Base-by-base conservation (phyloP, 2,888 invertebrate genomes). In the Ennomos erosarius region DNA sequence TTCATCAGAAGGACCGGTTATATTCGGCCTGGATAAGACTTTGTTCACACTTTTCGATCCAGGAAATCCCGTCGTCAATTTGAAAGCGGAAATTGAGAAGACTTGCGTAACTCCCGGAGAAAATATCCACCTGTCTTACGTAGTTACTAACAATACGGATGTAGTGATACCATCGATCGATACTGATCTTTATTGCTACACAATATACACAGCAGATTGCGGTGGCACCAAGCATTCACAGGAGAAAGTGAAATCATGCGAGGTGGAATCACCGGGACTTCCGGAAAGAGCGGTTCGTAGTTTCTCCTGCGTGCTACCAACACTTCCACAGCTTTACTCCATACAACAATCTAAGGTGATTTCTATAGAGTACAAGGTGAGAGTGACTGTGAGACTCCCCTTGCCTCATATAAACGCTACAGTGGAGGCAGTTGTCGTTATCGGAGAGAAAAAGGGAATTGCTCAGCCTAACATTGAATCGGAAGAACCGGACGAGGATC, bases 21-120 rank as follows among this genome's bases (percentile, higher is more conserved):
- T 61, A 10, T 68, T 70, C 10, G 64, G 64, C 0, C 33, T 65
- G 0, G 50, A 68, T 9, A 70, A 70, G 42, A 51, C 46, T 1
- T 45, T 68, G 8, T 55, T 64, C 16, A 57, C 67, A 33, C 51
- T 54, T 1, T 67, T 67, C 26, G 37, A 55, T 0, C 1, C 9
- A 8, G 39, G 49, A 10, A 46, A 42, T 0, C 59, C 58, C n/a
- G 37, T 12, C 0, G 42, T 70, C 1, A 63, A 58, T 9, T 12
- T 70, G 4, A 64, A 58, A 13, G 66, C 52, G 1, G 47, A 55
- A 9, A 42, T 67, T 4, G 51, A 51, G 2, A 68, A 56, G 39
- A 54, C 53, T 0, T 48, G 44, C 12, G 10, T 68, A 3, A 49
- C 39, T 1, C 69, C 69, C 0, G 69, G 69, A 0, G 64, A 66